These are phyloP conservation scores for Saccopteryx bilineata DNA, from an alignment of 2,113 vertebrate species.

Conservation along the genomic window DNA sequence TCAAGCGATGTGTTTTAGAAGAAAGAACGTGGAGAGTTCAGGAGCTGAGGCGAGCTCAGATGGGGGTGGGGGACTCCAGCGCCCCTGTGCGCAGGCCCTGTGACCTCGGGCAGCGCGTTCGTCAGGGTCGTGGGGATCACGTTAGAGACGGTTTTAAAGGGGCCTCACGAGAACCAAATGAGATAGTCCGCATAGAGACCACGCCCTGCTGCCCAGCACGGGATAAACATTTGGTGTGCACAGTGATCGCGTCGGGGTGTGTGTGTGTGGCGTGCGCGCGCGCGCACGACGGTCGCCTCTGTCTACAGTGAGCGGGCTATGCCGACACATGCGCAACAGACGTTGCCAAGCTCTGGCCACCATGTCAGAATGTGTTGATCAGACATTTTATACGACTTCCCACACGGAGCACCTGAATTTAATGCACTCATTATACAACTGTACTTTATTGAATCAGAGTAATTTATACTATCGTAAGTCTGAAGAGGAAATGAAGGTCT, in stretches of 20 bases:
- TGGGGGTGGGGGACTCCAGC: background rate
- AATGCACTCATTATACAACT: constrained; percentile 61
- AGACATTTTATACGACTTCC: constrained; percentile 51
- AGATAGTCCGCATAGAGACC: background rate
- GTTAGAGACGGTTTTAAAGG: background rate
- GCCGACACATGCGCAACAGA: background rate
- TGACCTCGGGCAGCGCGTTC: too few relatives aligned
- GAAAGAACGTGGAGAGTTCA: background rate
- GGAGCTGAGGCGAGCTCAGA: too few relatives aligned
- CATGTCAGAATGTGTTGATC: background rate
- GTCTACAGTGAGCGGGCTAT: background rate
- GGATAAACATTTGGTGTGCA: too few relatives aligned
- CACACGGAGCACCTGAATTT: constrained; percentile 65
- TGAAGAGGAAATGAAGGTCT: constrained; percentile 67
- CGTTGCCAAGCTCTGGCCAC: background rate
- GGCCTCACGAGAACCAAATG: background rate
- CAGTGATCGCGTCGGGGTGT: background rate
- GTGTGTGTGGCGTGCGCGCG: too few relatives aligned
- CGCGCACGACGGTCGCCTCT: background rate
- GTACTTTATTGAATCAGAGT: constrained; percentile 48
- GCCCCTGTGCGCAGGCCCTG: rapidly evolving
- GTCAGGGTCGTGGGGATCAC: background rate
- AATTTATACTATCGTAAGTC: constrained; percentile 62
- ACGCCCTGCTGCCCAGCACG: rapidly evolving
- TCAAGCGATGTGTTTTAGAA: background rate